A percentile compares a stretch with the other conserved stretches of the same genome.
Evolutionary conservation across 2,797 vertebrate genomes (phyloP).

Genomic region (Orientallactaga sibirica): DNA sequence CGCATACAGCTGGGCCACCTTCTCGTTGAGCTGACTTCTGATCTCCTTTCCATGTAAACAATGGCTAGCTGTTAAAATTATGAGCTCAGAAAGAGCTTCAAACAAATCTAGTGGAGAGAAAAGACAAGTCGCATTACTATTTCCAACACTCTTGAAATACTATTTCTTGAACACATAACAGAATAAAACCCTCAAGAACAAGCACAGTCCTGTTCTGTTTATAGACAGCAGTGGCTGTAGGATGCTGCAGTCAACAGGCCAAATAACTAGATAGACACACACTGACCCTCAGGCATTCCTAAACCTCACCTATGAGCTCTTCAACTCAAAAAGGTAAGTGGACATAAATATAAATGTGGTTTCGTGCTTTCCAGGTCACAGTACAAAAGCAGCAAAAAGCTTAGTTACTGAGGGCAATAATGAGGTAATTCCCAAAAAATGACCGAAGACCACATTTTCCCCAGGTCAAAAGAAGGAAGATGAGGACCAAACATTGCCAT

Average conservation of each 20-base stretch:
- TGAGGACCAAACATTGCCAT: neutral
- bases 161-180: conserved; percentile 44
- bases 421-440: neutral
- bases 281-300: neutral
- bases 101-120: conserved; percentile 92
- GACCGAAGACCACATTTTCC: neutral
- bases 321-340: conserved; percentile 34
- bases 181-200: neutral
- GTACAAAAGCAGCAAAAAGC: conserved; percentile 35
- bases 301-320: neutral
- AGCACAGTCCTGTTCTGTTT: neutral
- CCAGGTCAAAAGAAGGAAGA: neutral
- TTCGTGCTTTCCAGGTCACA: neutral
- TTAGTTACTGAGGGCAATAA: neutral
- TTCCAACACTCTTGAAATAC: conserved; percentile 21
- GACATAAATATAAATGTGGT: conserved; percentile 20
- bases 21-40: conserved; percentile 92
- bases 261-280: neutral
- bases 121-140: conserved; percentile 48
- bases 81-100: conserved; percentile 96
- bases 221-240: neutral
- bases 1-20: conserved; percentile 96
- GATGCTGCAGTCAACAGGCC: neutral
- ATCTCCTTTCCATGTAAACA: conserved; percentile 98
- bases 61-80: conserved; percentile 97